Evolutionary conservation across 2,113 vertebrate species (phyloP).

Genomic region (Dicrurus megarhynchus): DNA sequence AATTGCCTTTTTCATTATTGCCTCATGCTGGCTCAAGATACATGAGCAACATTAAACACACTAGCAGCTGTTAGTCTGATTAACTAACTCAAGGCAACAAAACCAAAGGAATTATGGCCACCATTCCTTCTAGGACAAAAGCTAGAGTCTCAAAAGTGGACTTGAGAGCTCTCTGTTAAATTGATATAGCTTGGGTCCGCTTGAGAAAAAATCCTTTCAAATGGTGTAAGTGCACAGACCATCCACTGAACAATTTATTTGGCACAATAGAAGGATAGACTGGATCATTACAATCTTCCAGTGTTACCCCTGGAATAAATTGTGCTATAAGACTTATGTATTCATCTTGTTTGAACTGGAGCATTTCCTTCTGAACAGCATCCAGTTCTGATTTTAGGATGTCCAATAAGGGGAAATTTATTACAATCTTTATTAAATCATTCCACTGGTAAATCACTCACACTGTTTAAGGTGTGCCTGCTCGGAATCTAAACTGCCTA

Average conservation of each 20-base stretch:
- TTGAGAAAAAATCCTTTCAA: not conserved
- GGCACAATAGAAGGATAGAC: not conserved
- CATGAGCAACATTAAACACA: not conserved
- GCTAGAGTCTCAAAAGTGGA: not conserved
- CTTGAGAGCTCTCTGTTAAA: not conserved
- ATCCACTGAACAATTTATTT: not conserved
- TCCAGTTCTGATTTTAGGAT: not conserved
- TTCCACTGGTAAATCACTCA: slow-evolving; percentile 1
- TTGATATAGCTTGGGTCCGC: not conserved
- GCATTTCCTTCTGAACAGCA: not conserved
- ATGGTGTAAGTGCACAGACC: not conserved
- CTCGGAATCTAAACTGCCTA: not conserved
- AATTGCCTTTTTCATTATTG: not conserved
- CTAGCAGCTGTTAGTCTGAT: not conserved
- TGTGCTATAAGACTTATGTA: not conserved
- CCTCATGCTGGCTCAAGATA: not conserved
- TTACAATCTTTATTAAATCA: slow-evolving; percentile 42
- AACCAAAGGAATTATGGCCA: not conserved
- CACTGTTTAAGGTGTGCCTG: not conserved
- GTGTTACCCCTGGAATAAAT: not conserved
- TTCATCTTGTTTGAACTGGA: slow-evolving; percentile 20
- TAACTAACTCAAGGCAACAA: not conserved
- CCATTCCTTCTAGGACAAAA: not conserved
- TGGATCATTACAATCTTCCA: not conserved
- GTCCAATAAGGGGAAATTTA: slow-evolving; percentile 8